phyloP scores from a whole-genome alignment of 37 sponge, comb jelly and placozoan species.

The Beroe forskalii region DNA sequence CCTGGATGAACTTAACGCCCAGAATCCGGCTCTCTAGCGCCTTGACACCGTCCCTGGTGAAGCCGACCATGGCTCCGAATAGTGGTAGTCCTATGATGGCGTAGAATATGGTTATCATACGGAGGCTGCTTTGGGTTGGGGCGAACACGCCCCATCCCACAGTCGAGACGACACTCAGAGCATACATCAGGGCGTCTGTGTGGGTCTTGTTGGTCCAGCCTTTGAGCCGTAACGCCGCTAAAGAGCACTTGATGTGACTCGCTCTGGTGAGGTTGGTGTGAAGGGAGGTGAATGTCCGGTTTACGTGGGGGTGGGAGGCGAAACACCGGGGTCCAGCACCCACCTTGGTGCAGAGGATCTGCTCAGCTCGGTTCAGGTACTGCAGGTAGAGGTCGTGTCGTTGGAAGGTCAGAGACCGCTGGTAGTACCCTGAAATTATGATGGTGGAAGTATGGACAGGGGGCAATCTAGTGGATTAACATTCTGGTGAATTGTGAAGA shows the following conservation, averaged over 20 bases:
- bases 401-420: background rate
- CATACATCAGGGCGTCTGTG: background rate
- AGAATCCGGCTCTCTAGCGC: background rate
- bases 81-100: background rate
- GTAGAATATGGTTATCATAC: background rate
- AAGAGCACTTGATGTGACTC: background rate
- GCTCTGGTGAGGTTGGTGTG: background rate
- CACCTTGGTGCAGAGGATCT: background rate
- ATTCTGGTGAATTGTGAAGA: too few species aligned
- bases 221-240: background rate
- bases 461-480: too few species aligned
- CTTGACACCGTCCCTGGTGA: background rate
- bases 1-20: background rate
- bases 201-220: background rate
- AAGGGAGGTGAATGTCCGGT: background rate
- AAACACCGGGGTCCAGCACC: background rate
- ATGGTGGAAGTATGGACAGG: background rate
- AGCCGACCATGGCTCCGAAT: background rate
- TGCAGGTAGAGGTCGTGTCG: background rate
- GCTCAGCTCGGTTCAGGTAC: background rate
- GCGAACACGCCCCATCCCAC: constrained; percentile 8
- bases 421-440: background rate
- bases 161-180: constrained; percentile 3
- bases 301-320: too few species aligned
- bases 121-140: background rate